Conservation (phyloP, 2,888 invertebrate genomes). For the Ptychoptera contaminata region DNA sequence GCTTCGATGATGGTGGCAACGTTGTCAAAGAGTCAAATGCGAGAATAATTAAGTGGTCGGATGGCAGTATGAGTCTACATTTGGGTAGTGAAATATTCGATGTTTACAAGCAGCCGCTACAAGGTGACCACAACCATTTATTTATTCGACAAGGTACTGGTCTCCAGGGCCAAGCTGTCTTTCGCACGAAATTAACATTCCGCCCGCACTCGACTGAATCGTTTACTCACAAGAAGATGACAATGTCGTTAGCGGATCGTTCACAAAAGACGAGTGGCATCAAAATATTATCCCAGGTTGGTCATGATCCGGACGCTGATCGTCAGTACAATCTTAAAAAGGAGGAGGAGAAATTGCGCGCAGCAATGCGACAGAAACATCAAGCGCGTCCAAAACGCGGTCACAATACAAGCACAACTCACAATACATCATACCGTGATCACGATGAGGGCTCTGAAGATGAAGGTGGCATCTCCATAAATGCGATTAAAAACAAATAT, state of each 20-base stretch:
- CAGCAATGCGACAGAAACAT: constrained; percentile 54
- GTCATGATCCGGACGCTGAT: constrained; percentile 80
- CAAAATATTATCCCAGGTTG: constrained; percentile 76
- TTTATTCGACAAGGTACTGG: constrained; percentile 97
- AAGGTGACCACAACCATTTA: constrained; percentile 94
- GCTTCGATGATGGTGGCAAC: constrained; percentile 66
- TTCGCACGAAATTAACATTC: constrained; percentile 92
- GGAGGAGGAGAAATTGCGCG: constrained; percentile 90
- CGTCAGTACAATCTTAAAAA: constrained; percentile 86
- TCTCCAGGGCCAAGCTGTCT: constrained; percentile 93
- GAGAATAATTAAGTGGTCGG: constrained; percentile 91
- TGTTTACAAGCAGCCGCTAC: constrained; percentile 83
- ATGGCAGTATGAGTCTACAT: constrained; percentile 93
- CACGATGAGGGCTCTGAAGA: constrained; percentile 85
- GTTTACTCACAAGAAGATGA: constrained; percentile 98
- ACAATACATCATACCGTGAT: constrained; percentile 32
- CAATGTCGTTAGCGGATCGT: constrained; percentile 88
- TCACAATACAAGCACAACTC: constrained; percentile 29
- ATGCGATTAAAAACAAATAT: constrained; percentile 89
- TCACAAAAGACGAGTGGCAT: constrained; percentile 88
- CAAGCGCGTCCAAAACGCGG: constrained; percentile 36
- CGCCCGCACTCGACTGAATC: constrained; percentile 97
- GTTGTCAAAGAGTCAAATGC: constrained; percentile 84
- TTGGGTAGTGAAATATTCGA: constrained; percentile 97
- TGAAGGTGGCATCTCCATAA: constrained; percentile 79